Evolutionary conservation across 2,797 vertebrate genomes (phyloP).

Genomic region (Coilia nasus): DNA sequence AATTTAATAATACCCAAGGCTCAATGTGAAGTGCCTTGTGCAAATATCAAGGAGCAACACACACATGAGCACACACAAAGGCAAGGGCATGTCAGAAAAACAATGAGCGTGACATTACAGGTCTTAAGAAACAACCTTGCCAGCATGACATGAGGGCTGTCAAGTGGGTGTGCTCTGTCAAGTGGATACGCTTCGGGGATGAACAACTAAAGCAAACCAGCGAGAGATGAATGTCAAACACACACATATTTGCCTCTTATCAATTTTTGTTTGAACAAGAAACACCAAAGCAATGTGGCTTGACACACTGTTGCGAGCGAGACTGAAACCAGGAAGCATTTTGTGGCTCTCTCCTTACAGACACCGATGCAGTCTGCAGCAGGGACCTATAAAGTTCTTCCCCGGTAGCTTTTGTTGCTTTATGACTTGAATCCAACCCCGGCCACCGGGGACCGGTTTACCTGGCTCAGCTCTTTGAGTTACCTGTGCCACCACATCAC

Average conservation of each 20-base stretch:
- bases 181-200: not conserved
- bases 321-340: not conserved
- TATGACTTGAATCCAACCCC: not conserved
- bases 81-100: not conserved
- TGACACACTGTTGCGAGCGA: not conserved
- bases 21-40: not conserved
- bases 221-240: not conserved
- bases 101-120: not conserved
- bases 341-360: not conserved
- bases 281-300: not conserved
- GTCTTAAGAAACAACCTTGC: not conserved
- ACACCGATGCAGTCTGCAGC: not conserved
- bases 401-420: not conserved
- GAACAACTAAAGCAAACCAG: not conserved
- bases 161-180: not conserved
- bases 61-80: not conserved
- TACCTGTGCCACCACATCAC: not conserved
- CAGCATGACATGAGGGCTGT: not conserved
- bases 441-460: not conserved
- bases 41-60: not conserved
- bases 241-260: not conserved
- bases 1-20: too few relatives aligned
- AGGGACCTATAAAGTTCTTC: not conserved
- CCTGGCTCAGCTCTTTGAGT: not conserved
- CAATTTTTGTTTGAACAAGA: conserved; percentile 17